Evolutionary conservation across 2,888 invertebrate species (phyloP).

Genomic region (Drosophila anomalata): DNA sequence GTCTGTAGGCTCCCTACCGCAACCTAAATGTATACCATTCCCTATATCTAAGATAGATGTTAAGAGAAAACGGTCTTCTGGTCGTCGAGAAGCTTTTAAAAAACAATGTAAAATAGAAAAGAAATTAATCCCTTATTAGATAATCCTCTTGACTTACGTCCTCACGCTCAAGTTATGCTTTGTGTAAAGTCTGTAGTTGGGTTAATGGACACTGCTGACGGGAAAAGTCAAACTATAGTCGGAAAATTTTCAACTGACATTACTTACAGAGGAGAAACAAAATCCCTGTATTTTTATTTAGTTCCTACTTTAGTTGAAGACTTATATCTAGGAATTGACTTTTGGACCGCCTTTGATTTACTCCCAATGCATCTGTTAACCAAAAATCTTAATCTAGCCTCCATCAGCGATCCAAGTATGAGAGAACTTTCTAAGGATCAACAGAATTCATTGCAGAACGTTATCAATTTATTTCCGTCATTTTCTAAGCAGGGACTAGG

Average conservation of each 20-base stretch:
- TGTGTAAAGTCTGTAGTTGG: background rate
- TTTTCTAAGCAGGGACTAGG: constrained; percentile 16
- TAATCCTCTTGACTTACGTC: no score
- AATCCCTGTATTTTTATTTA: no score
- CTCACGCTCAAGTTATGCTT: no score
- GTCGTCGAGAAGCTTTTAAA: background rate
- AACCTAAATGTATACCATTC: no score
- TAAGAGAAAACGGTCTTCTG: background rate
- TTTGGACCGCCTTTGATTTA: constrained; percentile 10
- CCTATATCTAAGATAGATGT: no score
- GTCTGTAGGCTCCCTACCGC: no score
- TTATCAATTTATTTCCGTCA: constrained; percentile 11
- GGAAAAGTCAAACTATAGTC: constrained; percentile 5
- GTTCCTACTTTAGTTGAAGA: no score
- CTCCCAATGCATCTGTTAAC: background rate
- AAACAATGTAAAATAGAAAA: constrained; percentile 1
- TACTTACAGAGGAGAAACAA: background rate
- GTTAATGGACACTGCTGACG: constrained; percentile 21
- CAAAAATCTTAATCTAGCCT: background rate
- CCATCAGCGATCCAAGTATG: no score
- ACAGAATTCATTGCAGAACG: background rate
- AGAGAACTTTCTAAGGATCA: background rate
- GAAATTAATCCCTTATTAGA: background rate
- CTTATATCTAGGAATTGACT: constrained; percentile 4
- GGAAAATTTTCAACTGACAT: constrained; percentile 4